A percentile compares a stretch with the other conserved stretches of the same genome.
Evolutionary conservation across 2,113 vertebrate genomes (phyloP).

Genomic region (Gnathonemus echidnorhynchus): DNA sequence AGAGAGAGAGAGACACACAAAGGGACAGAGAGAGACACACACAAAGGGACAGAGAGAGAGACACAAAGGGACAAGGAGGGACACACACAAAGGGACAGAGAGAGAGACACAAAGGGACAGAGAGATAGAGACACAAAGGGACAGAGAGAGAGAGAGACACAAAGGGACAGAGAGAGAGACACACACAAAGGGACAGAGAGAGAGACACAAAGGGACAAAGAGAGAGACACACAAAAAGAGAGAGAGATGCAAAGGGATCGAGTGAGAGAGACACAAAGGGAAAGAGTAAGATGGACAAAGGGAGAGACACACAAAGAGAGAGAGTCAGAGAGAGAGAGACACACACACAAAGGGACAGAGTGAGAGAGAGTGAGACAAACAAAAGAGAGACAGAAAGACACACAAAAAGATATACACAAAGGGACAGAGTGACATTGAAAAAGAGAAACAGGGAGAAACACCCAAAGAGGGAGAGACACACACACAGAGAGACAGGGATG

Average conservation of each 20-base stretch:
- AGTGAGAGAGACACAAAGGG: conserved; percentile 17
- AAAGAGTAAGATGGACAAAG: neutral
- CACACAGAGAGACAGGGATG: neutral
- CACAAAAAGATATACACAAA: neutral
- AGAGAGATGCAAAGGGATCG: neutral
- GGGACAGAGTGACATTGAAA: neutral
- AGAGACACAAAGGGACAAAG: neutral
- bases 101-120: neutral
- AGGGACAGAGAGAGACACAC: neutral
- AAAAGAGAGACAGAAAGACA: neutral
- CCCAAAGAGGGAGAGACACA: neutral
- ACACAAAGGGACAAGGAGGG: neutral
- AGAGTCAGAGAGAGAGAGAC: neutral
- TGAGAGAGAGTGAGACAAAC: neutral
- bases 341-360: neutral
- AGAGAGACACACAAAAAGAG: neutral
- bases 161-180: conserved; percentile 40
- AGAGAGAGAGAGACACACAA: too few species aligned
- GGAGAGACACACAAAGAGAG: neutral
- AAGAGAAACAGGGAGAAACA: neutral
- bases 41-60: neutral
- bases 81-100: neutral
- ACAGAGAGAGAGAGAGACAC: conserved; percentile 16
- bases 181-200: neutral
- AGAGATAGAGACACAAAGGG: neutral